Conservation (phyloP, 2,113 vertebrate species). For the Embiotoca jacksoni region DNA sequence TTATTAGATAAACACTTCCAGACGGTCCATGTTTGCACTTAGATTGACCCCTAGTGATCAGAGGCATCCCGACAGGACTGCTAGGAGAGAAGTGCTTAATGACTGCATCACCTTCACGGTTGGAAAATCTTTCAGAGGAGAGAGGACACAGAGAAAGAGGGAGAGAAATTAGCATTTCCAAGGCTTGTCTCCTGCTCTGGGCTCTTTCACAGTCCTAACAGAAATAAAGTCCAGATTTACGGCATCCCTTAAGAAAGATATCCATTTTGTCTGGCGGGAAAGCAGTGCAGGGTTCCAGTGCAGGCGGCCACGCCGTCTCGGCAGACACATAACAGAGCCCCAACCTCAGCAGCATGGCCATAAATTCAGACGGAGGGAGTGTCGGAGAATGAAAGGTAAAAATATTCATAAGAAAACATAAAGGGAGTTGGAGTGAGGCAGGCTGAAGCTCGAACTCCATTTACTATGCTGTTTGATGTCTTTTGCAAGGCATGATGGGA, state of each 20-base stretch:
- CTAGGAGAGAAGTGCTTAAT: constrained; percentile 1
- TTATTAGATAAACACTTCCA: constrained; percentile 72
- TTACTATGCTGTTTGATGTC: constrained; percentile 46
- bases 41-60: constrained; percentile 41
- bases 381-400: constrained; percentile 37
- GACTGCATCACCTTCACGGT: constrained; percentile 23
- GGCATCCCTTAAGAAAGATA: constrained; percentile 41
- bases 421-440: constrained; percentile 23
- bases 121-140: constrained; percentile 14
- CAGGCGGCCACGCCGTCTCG: constrained; percentile 37
- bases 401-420: constrained; percentile 48
- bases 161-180: constrained; percentile 19
- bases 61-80: constrained; percentile 32
- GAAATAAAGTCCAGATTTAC: constrained; percentile 57
- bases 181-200: not conserved
- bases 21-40: constrained; percentile 57
- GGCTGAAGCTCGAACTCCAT: constrained; percentile 28
- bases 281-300: constrained; percentile 17
- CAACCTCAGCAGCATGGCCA: constrained; percentile 20
- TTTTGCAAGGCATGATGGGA: constrained; percentile 34
- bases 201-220: constrained; percentile 30
- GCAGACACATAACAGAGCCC: constrained; percentile 60
- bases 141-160: not conserved
- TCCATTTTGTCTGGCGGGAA: constrained; percentile 35
- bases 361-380: constrained; percentile 35